phyloP scores from a whole-genome alignment of 2,113 vertebrate genomes.

The Acrocephalus arundinaceus region DNA sequence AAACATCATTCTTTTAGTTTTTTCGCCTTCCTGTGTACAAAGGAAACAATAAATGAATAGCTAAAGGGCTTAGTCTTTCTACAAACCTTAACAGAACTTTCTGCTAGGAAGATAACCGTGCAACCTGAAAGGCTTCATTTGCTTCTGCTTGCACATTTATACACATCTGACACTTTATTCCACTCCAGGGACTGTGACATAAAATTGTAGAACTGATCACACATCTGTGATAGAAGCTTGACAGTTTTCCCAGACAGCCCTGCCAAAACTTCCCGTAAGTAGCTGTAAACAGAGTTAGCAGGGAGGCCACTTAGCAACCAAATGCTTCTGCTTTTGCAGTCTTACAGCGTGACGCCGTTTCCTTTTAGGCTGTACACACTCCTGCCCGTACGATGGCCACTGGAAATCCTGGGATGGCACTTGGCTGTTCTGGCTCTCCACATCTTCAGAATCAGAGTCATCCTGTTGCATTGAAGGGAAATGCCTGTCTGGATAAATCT shows the following conservation, averaged over 20 bases:
- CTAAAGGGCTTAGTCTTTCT: not conserved
- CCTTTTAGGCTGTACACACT: conserved; percentile 89
- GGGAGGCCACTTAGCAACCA: conserved; percentile 46
- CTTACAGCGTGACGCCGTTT: conserved; percentile 87
- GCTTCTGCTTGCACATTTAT: not conserved
- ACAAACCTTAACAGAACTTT: not conserved
- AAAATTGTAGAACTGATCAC: not conserved
- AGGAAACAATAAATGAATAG: conserved; percentile 30
- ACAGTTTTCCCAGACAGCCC: not conserved
- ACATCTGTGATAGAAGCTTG: not conserved
- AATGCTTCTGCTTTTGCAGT: conserved; percentile 50
- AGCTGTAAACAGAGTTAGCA: conserved; percentile 26
- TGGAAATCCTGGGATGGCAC: conserved; percentile 75
- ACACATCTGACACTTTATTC: not conserved
- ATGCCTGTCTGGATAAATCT: conserved; percentile 83
- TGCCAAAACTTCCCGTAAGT: conserved; percentile 12
- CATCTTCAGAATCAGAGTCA: conserved; percentile 90
- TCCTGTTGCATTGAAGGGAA: conserved; percentile 80
- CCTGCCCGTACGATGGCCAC: conserved; percentile 84
- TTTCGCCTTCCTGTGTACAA: conserved; percentile 71
- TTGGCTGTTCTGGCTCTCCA: conserved; percentile 77
- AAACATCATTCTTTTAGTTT: conserved; percentile 68
- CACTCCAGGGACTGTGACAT: not conserved
- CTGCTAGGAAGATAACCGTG: not conserved
- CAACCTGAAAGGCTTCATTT: not conserved